A percentile compares a stretch with the other conserved stretches of the same genome.
These are phyloP conservation scores for Willowsia nigromaculata DNA, from an alignment of 2,888 invertebrate genomes.

Conservation along the genomic window DNA sequence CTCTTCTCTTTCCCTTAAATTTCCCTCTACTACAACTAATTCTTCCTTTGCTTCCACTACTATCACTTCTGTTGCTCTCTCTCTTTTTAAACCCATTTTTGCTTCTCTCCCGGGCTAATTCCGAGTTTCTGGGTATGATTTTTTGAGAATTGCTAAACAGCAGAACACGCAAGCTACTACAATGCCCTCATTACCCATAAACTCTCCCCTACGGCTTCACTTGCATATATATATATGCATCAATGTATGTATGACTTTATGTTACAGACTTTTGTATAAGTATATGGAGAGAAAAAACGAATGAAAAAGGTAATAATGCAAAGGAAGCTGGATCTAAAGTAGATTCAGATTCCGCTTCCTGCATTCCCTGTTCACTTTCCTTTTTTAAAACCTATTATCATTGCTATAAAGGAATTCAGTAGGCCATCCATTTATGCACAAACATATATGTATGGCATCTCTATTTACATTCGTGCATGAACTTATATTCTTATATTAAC, in stretches of 20 bases:
- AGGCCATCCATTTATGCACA: not conserved
- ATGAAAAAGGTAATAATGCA: not conserved
- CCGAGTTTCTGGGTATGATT: slow-evolving; percentile 55
- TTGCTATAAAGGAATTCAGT: slow-evolving; percentile 54
- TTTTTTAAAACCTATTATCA: slow-evolving; percentile 39
- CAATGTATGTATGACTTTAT: not conserved
- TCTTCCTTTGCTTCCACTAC: not conserved
- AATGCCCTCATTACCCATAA: not conserved
- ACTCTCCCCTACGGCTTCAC: not conserved
- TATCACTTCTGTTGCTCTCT: not conserved
- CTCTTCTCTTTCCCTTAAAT: not conserved
- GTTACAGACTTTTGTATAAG: not conserved
- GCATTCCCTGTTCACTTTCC: slow-evolving; percentile 25
- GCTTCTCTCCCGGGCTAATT: slow-evolving; percentile 61
- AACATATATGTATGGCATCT: not conserved
- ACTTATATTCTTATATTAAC: not conserved
- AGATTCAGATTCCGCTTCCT: slow-evolving; percentile 60
- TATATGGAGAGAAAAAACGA: not conserved
- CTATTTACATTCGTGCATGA: not conserved
- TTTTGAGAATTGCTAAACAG: slow-evolving; percentile 43
- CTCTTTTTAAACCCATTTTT: slow-evolving; percentile 35
- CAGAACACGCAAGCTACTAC: slow-evolving; percentile 16
- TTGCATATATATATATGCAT: not conserved
- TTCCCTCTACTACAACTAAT: not conserved
- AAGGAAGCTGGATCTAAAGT: slow-evolving; percentile 41